Evolutionary conservation across 2,113 vertebrate species (phyloP).

Genomic region (Polyodon spathula): DNA sequence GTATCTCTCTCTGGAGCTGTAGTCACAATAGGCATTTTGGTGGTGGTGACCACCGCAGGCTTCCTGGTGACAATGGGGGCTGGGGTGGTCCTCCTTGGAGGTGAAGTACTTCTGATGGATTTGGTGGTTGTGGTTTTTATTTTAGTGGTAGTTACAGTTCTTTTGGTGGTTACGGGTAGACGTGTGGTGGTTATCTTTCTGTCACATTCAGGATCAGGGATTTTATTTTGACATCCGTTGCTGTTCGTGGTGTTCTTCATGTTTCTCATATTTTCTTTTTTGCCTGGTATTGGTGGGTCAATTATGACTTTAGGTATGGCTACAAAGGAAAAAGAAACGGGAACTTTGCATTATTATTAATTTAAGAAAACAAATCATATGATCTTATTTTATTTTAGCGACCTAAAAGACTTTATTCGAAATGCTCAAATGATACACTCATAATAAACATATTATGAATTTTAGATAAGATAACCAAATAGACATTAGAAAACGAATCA

Average conservation of each 20-base stretch:
- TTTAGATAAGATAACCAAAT: too few relatives aligned
- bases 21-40: constrained; percentile 33
- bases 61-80: constrained; percentile 1
- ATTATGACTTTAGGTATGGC: constrained; percentile 68
- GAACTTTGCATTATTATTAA: constrained; percentile 19
- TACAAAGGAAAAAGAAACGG: constrained; percentile 29
- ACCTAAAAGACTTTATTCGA: too few relatives aligned
- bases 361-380: too few relatives aligned
- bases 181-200: constrained; percentile 49
- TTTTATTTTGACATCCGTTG: constrained; percentile 50
- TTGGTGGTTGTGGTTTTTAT: constrained; percentile 22
- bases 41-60: constrained; percentile 27
- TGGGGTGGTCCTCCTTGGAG: constrained; percentile 31
- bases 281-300: constrained; percentile 58
- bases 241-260: too few relatives aligned
- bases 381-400: too few relatives aligned
- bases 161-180: constrained; percentile 36
- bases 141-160: constrained; percentile 29
- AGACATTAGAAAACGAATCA: too few relatives aligned
- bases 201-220: constrained; percentile 58
- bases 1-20: constrained; percentile 32
- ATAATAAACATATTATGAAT: too few relatives aligned
- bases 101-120: constrained; percentile 23
- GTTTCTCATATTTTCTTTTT: too few relatives aligned
- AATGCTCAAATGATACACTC: too few relatives aligned